These are phyloP conservation scores for Lophius piscatorius DNA, from an alignment of 2,113 vertebrate species.

Conservation along the genomic window DNA sequence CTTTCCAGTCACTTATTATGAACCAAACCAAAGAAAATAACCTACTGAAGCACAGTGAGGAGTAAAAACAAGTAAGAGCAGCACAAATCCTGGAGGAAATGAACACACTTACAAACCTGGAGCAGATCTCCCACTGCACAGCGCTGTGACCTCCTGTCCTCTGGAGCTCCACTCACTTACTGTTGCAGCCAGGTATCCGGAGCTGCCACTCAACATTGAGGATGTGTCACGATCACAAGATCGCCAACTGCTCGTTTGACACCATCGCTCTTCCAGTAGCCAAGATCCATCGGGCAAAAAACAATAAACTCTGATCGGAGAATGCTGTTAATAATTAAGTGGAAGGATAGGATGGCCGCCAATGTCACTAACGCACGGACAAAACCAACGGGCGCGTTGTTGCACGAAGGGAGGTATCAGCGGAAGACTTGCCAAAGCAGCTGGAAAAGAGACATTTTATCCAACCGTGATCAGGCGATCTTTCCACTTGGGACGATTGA, in stretches of 20 bases:
- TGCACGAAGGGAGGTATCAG: conserved; percentile 64
- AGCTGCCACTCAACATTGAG: conserved; percentile 6
- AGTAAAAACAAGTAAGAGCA: not conserved
- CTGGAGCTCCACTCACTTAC: conserved; percentile 8
- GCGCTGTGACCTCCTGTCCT: no score
- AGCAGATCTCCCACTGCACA: not conserved
- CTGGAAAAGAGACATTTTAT: conserved; percentile 71
- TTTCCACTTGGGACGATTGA: conserved; percentile 55
- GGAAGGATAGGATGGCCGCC: conserved; percentile 77
- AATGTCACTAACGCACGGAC: conserved; percentile 72
- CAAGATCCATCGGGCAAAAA: conserved; percentile 68
- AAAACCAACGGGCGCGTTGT: conserved; percentile 58
- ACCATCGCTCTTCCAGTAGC: conserved; percentile 53
- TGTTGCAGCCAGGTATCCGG: conserved; percentile 27
- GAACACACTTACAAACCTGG: not conserved
- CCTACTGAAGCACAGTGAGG: no score
- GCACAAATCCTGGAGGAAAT: not conserved
- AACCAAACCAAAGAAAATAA: not conserved
- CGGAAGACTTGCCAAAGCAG: conserved; percentile 66
- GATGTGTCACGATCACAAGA: conserved; percentile 53
- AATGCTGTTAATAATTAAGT: conserved; percentile 80
- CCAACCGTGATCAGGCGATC: conserved; percentile 37
- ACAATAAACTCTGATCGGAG: conserved; percentile 79
- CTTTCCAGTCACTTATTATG: conserved; percentile 4
- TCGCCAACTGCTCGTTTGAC: conserved; percentile 58